A percentile compares a stretch with the other conserved stretches of the same genome.
These are phyloP conservation scores for Cepphus grylle DNA, from an alignment of 2,113 vertebrate species.

Conservation along the genomic window DNA sequence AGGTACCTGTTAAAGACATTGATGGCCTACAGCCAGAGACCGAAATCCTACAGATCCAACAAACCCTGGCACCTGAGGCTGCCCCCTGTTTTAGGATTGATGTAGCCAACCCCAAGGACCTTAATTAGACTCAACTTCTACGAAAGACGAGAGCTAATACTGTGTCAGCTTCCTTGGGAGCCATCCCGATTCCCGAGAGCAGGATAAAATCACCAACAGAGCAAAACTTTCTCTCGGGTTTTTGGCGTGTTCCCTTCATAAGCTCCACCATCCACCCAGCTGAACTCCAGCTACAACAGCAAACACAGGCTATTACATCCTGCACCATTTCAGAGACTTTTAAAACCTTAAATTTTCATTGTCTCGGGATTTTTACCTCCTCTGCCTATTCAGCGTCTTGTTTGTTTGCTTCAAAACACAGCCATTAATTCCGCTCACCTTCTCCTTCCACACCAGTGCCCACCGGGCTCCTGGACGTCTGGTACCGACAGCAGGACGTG, in stretches of 20 bases:
- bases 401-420: no score
- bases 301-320: rapidly evolving
- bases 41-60: background rate
- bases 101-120: background rate
- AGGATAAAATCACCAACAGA: background rate
- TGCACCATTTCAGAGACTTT: rapidly evolving
- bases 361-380: background rate
- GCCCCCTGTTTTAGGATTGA: rapidly evolving
- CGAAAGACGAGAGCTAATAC: background rate
- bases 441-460: slow-evolving; percentile 51
- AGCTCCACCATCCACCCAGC: background rate
- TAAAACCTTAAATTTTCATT: rapidly evolving
- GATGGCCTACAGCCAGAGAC: background rate
- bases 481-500: slow-evolving; percentile 59
- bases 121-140: background rate
- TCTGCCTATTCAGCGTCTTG: rapidly evolving
- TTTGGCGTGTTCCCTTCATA: rapidly evolving
- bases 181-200: rapidly evolving
- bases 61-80: rapidly evolving
- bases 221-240: background rate
- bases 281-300: no score
- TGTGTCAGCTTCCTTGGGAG: background rate
- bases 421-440: background rate
- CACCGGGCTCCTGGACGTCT: slow-evolving; percentile 45
- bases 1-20: background rate